A percentile compares a stretch with the other conserved stretches of the same genome.
Evolutionary conservation across 35 echinoderm and acorn worm genomes (phyloP).

Genomic region (Patiria miniata): DNA sequence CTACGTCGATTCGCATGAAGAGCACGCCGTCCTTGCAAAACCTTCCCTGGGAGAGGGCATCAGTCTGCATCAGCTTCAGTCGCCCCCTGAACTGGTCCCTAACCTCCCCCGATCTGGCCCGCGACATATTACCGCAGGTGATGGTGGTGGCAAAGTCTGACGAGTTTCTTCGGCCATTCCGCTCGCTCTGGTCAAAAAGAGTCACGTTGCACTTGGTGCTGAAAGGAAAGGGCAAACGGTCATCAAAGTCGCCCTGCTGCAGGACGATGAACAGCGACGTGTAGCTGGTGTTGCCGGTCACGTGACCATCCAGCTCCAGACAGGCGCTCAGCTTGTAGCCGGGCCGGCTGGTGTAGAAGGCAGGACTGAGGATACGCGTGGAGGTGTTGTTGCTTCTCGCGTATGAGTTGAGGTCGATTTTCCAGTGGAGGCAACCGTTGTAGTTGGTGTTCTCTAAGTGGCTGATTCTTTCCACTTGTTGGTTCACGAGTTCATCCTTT

Average conservation of each 20-base stretch:
- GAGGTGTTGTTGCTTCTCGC: slow-evolving; percentile 24
- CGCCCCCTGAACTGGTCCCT: slow-evolving; percentile 76
- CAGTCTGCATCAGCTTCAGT: slow-evolving; percentile 88
- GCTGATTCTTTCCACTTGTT: slow-evolving; percentile 49
- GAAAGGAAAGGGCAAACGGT: slow-evolving; percentile 76
- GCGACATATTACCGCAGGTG: slow-evolving; percentile 69
- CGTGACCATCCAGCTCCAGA: slow-evolving; percentile 74
- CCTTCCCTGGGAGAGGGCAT: slow-evolving; percentile 59
- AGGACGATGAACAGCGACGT: slow-evolving; percentile 82
- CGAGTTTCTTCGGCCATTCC: too few species aligned
- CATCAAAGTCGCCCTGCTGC: slow-evolving; percentile 71
- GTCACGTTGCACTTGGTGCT: slow-evolving; percentile 71
- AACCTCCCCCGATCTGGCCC: slow-evolving; percentile 51
- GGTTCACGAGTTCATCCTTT: slow-evolving; percentile 41
- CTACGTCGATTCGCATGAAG: slow-evolving; percentile 50
- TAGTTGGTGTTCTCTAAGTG: slow-evolving; percentile 55
- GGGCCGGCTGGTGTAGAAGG: slow-evolving; percentile 76
- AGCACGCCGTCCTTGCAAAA: slow-evolving; percentile 68
- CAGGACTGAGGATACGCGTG: slow-evolving; percentile 61
- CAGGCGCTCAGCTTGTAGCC: slow-evolving; percentile 84
- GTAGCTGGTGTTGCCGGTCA: slow-evolving; percentile 58
- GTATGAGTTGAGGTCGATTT: slow-evolving; percentile 45
- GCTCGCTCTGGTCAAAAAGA: slow-evolving; percentile 68
- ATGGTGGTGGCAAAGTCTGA: slow-evolving; percentile 62
- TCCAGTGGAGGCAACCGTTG: slow-evolving; percentile 79